Conservation (phyloP, 1,140 invertebrate species). For the Aphelinus certus region DNA sequence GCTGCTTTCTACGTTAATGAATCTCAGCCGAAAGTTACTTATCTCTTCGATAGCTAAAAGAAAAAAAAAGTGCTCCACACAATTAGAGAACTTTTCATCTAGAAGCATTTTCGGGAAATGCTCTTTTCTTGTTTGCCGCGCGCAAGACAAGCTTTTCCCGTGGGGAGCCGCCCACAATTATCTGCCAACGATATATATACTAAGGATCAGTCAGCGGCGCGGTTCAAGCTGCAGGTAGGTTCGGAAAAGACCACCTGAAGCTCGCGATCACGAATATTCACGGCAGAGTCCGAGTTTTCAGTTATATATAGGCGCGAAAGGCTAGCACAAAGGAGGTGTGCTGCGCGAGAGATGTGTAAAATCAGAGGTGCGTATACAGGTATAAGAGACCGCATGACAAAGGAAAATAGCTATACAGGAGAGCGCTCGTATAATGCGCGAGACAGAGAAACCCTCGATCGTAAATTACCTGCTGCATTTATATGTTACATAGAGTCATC, state of each 20-base stretch:
- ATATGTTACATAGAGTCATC: neutral
- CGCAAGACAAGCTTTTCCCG: neutral
- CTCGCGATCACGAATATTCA: neutral
- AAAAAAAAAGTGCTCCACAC: no score
- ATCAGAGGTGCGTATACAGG: neutral
- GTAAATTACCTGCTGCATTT: slow-evolving; percentile 13
- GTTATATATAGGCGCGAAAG: neutral
- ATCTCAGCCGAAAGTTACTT: no score
- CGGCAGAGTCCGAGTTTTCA: no score
- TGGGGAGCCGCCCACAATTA: neutral
- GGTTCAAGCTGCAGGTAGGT: no score
- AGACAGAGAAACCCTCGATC: neutral
- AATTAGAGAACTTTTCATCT: no score
- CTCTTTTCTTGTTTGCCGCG: neutral
- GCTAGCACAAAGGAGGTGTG: no score
- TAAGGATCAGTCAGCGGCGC: no score
- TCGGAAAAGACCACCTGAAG: neutral
- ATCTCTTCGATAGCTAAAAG: no score
- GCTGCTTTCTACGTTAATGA: no score
- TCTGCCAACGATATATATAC: no score
- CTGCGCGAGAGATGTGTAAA: neutral
- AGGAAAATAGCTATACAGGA: neutral
- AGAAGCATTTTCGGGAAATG: neutral
- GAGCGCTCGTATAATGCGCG: neutral
- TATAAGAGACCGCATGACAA: neutral